Conservation (phyloP, 2,797 vertebrate species). For the Psittacula echo region DNA sequence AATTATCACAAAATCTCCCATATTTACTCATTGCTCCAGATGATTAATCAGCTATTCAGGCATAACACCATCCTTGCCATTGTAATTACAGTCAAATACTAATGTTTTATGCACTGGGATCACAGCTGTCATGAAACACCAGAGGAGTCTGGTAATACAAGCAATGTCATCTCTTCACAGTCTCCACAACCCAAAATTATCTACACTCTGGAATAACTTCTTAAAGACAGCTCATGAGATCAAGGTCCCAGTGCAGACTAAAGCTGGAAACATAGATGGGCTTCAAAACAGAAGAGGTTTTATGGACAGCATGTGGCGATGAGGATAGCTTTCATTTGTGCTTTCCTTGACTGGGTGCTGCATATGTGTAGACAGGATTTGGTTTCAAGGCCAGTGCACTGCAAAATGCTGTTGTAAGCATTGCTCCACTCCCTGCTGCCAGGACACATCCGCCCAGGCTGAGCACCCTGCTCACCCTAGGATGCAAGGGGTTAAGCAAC, state of each 20-base stretch:
- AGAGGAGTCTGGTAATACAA: neutral
- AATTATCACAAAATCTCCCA: slow-evolving; percentile 30
- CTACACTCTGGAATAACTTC: neutral
- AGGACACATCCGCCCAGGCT: neutral
- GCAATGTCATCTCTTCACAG: neutral
- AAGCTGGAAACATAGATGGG: neutral
- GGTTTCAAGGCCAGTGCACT: fast-evolving
- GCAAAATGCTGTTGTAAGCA: neutral
- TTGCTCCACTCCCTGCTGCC: neutral
- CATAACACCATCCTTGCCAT: slow-evolving; percentile 34
- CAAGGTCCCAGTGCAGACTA: neutral
- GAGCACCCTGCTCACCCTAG: neutral
- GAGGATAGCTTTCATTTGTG: neutral
- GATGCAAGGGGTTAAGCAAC: neutral
- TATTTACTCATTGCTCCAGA: slow-evolving; percentile 27
- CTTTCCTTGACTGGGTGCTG: neutral
- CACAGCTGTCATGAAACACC: slow-evolving; percentile 1
- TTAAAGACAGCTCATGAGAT: neutral
- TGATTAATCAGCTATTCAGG: slow-evolving; percentile 56
- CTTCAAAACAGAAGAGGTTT: neutral
- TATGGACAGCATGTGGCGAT: neutral
- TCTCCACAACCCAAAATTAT: neutral
- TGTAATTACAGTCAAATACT: slow-evolving; percentile 34
- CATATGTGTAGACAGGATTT: neutral
- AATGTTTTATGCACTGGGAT: neutral